Evolutionary conservation across 2,797 vertebrate genomes (phyloP), one percentile per base, ranked within the genome.

Genomic region (Galagoides demidoff): DNA sequence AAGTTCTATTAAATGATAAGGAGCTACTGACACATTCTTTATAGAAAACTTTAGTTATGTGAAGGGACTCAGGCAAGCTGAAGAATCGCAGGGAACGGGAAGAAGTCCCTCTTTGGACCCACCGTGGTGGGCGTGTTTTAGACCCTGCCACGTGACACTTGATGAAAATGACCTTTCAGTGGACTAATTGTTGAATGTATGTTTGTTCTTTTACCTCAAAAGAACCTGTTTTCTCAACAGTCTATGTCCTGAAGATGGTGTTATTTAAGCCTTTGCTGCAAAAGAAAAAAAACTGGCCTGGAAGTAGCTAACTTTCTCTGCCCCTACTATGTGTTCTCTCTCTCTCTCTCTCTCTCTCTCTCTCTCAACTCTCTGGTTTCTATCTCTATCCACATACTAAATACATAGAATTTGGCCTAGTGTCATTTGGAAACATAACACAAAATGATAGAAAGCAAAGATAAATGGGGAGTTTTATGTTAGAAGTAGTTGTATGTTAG

Each of bases 361-460:
- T 66, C 4, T 52, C 49, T 16, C 14, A 52, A 16, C 49, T 52
- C 49, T 14, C 49, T 52, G 14, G 12, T 70, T 22, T 37, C n/a
- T 70, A 6, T 23, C 8, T 68, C 31, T 37, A 20, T 39, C 34
- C 7, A 22, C 39, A 13, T 71, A 34, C 17, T 9, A 20, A 17
- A n/a, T n/a, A 66, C n/a, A 66, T n/a, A n/a, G 17, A n/a, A 34
- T 66, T 20, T 66, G 64, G 34, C 1, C 0, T 25, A 13, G 22
- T 25, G 79, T 19, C n/a, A 92, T 90, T 59, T 92, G 43, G 71
- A 90, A 95, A 71, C 25, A 66, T 71, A 55, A 63, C 23, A 89
- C 73, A 84, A 73, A 59, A 5, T 11, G 68, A 52, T 29, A 61
- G 39, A 64, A 61, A 39, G 9, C n/a, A 84, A 25, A 34, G 34